These are phyloP conservation scores for Lontra canadensis DNA, from an alignment of 2,113 vertebrate genomes.

Conservation along the genomic window DNA sequence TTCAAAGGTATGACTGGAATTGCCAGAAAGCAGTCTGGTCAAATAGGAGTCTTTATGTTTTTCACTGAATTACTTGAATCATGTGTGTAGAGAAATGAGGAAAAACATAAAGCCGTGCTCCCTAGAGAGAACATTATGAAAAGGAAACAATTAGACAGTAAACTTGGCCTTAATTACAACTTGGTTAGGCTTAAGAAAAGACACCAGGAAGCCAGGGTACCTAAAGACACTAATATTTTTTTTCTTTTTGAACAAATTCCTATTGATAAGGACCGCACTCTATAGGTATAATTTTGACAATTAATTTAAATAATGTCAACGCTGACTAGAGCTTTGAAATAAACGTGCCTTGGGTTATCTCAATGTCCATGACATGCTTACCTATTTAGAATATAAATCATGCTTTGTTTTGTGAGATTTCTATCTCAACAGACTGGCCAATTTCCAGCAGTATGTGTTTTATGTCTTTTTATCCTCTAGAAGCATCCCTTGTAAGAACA, in stretches of 20 bases:
- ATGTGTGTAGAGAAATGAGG: conserved; percentile 15
- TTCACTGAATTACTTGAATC: conserved; percentile 46
- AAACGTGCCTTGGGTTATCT: neutral
- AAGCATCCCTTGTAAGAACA: neutral
- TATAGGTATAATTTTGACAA: neutral
- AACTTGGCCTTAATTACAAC: neutral
- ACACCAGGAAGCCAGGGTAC: neutral
- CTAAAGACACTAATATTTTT: neutral
- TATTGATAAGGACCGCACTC: neutral
- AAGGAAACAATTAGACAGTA: neutral
- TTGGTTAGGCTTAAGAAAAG: conserved; percentile 27
- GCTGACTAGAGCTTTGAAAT: neutral
- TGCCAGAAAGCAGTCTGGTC: neutral
- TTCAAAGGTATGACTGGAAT: conserved; percentile 36
- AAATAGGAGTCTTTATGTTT: conserved; percentile 20
- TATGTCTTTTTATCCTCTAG: neutral
- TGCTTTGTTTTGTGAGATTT: neutral
- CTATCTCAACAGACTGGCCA: neutral
- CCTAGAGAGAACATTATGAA: neutral
- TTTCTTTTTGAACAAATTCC: neutral
- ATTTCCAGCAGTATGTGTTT: neutral
- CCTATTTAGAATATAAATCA: neutral
- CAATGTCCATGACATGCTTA: neutral
- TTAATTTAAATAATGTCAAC: neutral
- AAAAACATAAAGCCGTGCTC: neutral